Percentiles rank a stretch among this genome's conserved stretches.
phyloP scores from a whole-genome alignment of 2,888 invertebrate species.

The Lomographa bimaculata region DNA sequence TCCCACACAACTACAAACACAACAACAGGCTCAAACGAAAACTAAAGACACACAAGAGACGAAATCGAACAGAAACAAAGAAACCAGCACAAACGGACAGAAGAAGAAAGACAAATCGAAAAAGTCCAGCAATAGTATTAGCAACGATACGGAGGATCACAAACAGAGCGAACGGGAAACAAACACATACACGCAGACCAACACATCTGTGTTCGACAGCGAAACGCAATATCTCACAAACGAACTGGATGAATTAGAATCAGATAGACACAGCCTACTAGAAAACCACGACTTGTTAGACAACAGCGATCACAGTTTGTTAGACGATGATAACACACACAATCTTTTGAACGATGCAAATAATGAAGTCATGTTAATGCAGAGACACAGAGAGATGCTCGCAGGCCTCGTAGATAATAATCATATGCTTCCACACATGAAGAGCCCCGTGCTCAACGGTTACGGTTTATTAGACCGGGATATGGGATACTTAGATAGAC shows the following conservation, averaged over 20 bases:
- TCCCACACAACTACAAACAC: slow-evolving; percentile 61
- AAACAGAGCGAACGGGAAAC: slow-evolving; percentile 30
- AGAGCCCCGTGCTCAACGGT: slow-evolving; percentile 64
- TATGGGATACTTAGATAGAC: slow-evolving; percentile 69
- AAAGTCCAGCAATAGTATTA: slow-evolving; percentile 77
- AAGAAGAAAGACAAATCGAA: slow-evolving; percentile 80
- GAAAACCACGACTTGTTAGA: slow-evolving; percentile 76
- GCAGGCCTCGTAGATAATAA: slow-evolving; percentile 68
- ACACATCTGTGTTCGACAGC: slow-evolving; percentile 65
- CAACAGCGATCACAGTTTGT: slow-evolving; percentile 70
- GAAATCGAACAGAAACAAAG: slow-evolving; percentile 69
- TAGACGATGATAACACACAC: slow-evolving; percentile 73
- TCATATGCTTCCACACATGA: slow-evolving; percentile 62
- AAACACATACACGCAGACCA: slow-evolving; percentile 29
- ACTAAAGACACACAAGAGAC: slow-evolving; percentile 73
- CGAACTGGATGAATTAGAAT: slow-evolving; percentile 74
- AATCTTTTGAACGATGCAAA: slow-evolving; percentile 65
- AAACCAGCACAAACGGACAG: slow-evolving; percentile 74
- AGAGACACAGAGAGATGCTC: slow-evolving; percentile 71
- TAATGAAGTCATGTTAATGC: slow-evolving; percentile 66
- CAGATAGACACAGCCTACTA: slow-evolving; percentile 76
- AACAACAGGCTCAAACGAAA: slow-evolving; percentile 74
- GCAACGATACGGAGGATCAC: slow-evolving; percentile 46
- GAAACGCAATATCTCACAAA: slow-evolving; percentile 66
- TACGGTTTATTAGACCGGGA: slow-evolving; percentile 71